Base-by-base conservation (phyloP, 2,888 invertebrate species). In the Nesidiocoris tenuis region DNA sequence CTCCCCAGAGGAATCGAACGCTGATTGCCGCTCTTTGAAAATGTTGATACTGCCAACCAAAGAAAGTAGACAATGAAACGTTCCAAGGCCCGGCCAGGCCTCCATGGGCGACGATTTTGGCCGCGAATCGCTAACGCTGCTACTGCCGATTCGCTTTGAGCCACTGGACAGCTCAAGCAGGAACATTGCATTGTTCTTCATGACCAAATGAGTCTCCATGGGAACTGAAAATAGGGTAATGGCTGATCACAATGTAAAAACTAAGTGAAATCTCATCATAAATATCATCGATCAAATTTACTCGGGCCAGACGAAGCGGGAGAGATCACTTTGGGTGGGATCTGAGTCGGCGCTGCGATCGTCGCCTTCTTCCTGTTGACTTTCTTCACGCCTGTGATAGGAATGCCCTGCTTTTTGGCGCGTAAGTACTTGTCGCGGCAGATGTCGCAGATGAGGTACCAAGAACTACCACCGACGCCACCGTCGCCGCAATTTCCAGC, bases 111-210 rank as follows among this genome's bases (percentile, higher is more conserved):
- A 66, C 17, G 39, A 57, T 59, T 75, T 75, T 0, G 64, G 74
- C 17, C 74, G 25, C 80, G 87, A 87, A 0, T 87, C 87, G 12
- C 86, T 86, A 0, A 84, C 82, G n/a, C 70, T 76, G 19, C 67
- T 19, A 61, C 61, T 67, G 7, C 70, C 61, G 24, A 78, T 75
- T 22, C 76, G 76, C 79, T 86, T 85, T 81, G 87, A 86, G 0
- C 92, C 89, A 78, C 94, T 93, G 0, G 94, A 93, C 72, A 98
- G 84, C 82, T 97, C 96, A 77, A 98, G 86, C 12, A 98, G 85
- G 83, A 98, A 98, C 84, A 95, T 89, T 0, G 98, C 96, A 83
- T 98, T 98, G 82, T 95, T 95, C 81, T 92, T 92, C 88, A 98
- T 93, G 2, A 92, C 88, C 64, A 90, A 84, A 82, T 94, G 88